Percentiles rank a stretch among this genome's conserved stretches.
phyloP scores from a whole-genome alignment of 1,140 invertebrate genomes.

The Hyphantria cunea region DNA sequence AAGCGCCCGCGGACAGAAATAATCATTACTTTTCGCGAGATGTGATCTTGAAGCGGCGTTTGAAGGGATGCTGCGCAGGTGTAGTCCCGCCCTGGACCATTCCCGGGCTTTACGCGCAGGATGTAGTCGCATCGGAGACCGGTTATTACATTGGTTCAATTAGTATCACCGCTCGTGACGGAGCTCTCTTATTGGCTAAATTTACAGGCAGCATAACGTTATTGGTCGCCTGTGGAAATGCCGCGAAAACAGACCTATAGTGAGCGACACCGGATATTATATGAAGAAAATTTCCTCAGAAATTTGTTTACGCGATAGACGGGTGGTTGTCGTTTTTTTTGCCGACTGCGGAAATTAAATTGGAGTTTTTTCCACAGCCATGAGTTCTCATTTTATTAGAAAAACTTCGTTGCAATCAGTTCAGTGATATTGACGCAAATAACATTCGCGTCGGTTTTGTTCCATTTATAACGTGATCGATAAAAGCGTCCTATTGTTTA shows the following conservation, averaged over 20 bases:
- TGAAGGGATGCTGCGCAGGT: slow-evolving; percentile 73
- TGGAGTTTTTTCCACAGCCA: slow-evolving; percentile 46
- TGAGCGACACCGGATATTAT: slow-evolving; percentile 63
- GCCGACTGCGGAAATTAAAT: slow-evolving; percentile 67
- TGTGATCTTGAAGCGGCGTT: slow-evolving; percentile 71
- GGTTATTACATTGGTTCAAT: slow-evolving; percentile 68
- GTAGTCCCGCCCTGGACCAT: slow-evolving; percentile 51
- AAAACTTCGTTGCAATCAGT: slow-evolving; percentile 37
- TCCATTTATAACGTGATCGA: slow-evolving; percentile 29
- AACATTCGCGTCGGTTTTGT: slow-evolving; percentile 8
- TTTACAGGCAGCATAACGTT: slow-evolving; percentile 5
- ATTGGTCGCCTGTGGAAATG: slow-evolving; percentile 55
- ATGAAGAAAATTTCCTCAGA: slow-evolving; percentile 75
- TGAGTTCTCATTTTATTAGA: slow-evolving; percentile 46
- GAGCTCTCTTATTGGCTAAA: slow-evolving; percentile 49
- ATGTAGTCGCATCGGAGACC: slow-evolving; percentile 60
- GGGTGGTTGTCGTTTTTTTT: slow-evolving; percentile 60
- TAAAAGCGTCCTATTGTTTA: slow-evolving; percentile 24
- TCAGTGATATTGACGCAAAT: slow-evolving; percentile 14
- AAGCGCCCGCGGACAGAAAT: slow-evolving; percentile 73
- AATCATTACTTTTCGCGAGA: slow-evolving; percentile 81
- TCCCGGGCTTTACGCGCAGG: slow-evolving; percentile 79
- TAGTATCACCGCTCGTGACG: slow-evolving; percentile 55
- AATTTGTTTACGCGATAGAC: slow-evolving; percentile 72
- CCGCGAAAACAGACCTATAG: slow-evolving; percentile 62